Conservation (phyloP, 2,797 vertebrate genomes). For the Sebastiscus albofasciatus region DNA sequence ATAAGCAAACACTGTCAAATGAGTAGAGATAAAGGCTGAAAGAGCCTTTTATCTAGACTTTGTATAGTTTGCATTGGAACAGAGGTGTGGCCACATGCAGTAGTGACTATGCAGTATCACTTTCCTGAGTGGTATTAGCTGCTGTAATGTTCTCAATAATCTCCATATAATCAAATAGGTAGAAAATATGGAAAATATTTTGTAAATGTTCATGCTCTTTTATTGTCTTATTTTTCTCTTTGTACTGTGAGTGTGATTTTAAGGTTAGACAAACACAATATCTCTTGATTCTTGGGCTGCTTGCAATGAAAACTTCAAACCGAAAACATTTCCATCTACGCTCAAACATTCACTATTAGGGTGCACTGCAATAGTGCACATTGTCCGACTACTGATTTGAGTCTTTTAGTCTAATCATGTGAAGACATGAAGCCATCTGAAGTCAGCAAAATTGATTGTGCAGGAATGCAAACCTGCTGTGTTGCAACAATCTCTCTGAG, state of each 20-base stretch:
- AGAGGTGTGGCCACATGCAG: neutral
- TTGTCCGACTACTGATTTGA: neutral
- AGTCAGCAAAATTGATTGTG: accelerated
- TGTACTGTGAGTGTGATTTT: too few relatives aligned
- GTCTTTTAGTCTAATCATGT: neutral
- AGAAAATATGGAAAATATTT: too few relatives aligned
- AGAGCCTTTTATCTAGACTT: neutral
- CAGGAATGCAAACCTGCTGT: neutral
- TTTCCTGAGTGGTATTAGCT: too few relatives aligned
- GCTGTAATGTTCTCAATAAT: neutral
- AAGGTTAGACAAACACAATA: too few relatives aligned
- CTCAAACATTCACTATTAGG: neutral
- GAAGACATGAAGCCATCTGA: too few relatives aligned
- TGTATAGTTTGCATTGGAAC: neutral
- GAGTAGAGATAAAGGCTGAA: conserved; percentile 2
- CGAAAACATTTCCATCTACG: too few relatives aligned
- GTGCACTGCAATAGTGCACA: neutral
- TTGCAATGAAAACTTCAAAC: too few relatives aligned
- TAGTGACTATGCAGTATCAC: neutral
- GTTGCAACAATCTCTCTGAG: neutral
- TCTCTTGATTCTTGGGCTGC: too few relatives aligned
- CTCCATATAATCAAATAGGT: too few relatives aligned
- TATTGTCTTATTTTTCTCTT: too few relatives aligned
- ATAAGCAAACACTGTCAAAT: conserved; percentile 52
- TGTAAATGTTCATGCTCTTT: too few relatives aligned